Evolutionary conservation across 2,888 invertebrate genomes (phyloP).

Genomic region (Frankliniella intonsa): DNA sequence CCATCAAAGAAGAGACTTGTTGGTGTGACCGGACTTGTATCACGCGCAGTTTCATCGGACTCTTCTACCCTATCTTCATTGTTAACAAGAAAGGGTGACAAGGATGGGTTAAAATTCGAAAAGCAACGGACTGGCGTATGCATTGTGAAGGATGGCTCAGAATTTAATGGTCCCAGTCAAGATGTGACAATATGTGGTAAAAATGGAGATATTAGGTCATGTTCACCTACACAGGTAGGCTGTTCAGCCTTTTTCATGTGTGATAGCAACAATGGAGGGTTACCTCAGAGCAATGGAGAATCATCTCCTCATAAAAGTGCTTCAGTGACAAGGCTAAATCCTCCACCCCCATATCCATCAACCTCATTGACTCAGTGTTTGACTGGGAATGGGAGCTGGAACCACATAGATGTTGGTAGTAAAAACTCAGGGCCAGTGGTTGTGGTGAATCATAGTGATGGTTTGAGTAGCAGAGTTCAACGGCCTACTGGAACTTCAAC

Average conservation of each 20-base stretch:
- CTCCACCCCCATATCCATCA: background rate
- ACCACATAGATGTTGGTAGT: slow-evolving; percentile 4
- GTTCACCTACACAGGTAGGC: slow-evolving; percentile 1
- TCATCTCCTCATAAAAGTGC: background rate
- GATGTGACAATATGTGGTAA: slow-evolving; percentile 15
- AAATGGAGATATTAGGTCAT: background rate
- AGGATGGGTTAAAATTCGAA: background rate
- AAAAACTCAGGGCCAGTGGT: slow-evolving; percentile 6
- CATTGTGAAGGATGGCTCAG: background rate
- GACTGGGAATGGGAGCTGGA: slow-evolving; percentile 17
- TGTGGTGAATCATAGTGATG: slow-evolving; percentile 5
- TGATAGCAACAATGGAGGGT: slow-evolving; percentile 3
- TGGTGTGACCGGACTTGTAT: background rate
- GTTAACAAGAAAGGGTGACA: background rate
- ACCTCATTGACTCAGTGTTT: slow-evolving; percentile 13
- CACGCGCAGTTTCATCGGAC: background rate
- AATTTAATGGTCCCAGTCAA: slow-evolving; percentile 15
- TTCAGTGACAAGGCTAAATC: slow-evolving; percentile 11
- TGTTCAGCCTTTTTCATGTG: slow-evolving; percentile 11
- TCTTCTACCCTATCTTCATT: background rate
- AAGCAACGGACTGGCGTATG: background rate
- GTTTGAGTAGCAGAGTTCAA: slow-evolving; percentile 4
- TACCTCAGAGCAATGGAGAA: slow-evolving; percentile 16
- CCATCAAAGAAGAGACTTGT: background rate
- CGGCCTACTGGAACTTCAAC: background rate